phyloP scores from a whole-genome alignment of 2,113 vertebrate species.

The Melanerpes aurifrons region DNA sequence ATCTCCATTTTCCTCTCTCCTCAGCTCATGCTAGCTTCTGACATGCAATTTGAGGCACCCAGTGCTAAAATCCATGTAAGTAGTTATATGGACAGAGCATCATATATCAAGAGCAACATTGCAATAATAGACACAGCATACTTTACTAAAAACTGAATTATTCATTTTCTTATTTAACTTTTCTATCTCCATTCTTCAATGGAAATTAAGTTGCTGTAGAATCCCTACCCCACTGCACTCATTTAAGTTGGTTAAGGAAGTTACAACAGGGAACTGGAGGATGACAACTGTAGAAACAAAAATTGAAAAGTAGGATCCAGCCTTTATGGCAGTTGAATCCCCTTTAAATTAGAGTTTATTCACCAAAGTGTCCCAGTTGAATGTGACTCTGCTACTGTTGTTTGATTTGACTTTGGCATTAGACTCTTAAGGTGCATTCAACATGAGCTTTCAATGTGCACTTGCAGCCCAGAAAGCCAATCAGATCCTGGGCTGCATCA shows the following conservation, averaged over 20 bases:
- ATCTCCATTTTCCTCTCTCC: background rate
- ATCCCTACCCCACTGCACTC: background rate
- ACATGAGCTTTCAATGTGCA: too few species aligned
- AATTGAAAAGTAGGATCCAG: background rate
- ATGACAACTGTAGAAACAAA: background rate
- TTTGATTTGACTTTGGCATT: background rate
- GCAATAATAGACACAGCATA: background rate
- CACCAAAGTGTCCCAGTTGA: background rate
- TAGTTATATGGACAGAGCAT: background rate
- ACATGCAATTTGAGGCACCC: background rate
- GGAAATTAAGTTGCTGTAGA: background rate
- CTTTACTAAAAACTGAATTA: background rate
- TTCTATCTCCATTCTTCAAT: background rate
- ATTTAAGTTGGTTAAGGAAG: background rate
- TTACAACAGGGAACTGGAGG: background rate
- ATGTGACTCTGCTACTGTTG: background rate
- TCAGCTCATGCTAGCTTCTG: background rate
- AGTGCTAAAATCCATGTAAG: background rate
- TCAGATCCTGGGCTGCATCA: too few species aligned
- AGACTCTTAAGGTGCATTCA: background rate
- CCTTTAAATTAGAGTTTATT: background rate
- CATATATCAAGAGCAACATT: background rate
- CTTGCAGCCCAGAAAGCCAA: too few species aligned
- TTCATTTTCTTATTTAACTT: slow-evolving; percentile 20
- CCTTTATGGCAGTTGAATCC: background rate